These are phyloP conservation scores for Knipowitschia caucasica DNA, from an alignment of 2,797 vertebrate genomes.

Conservation along the genomic window DNA sequence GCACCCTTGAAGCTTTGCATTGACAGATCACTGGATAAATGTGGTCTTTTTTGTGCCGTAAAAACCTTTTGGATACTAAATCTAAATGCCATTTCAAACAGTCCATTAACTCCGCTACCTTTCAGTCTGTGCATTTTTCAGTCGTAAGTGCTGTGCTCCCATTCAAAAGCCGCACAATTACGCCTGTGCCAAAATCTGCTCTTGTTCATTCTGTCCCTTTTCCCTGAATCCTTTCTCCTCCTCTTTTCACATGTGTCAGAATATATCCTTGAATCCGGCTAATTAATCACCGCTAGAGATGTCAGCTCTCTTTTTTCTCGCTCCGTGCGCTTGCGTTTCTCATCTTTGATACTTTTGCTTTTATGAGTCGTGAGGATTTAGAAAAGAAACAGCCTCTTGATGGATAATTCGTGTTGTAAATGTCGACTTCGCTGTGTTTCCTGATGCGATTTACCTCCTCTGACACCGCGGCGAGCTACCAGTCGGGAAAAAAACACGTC, in stretches of 20 bases:
- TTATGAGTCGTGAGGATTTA: constrained; percentile 42
- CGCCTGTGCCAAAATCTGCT: background rate
- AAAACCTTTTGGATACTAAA: background rate
- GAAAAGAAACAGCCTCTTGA: constrained; percentile 31
- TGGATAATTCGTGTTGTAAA: constrained; percentile 50
- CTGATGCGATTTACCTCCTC: constrained; percentile 56
- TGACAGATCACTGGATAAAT: background rate
- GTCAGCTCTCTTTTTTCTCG: constrained; percentile 23
- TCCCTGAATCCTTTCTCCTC: constrained; percentile 15
- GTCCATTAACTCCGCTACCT: background rate
- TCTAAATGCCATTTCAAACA: background rate
- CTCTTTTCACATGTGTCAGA: constrained; percentile 34
- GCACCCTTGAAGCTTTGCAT: background rate
- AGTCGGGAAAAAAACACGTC: constrained; percentile 58
- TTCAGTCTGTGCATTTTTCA: background rate
- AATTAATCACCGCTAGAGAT: constrained; percentile 48
- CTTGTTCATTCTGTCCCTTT: background rate
- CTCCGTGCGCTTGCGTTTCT: constrained; percentile 10
- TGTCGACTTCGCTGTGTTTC: constrained; percentile 47
- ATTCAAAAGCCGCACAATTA: background rate
- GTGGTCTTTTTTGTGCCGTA: background rate
- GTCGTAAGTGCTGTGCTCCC: background rate
- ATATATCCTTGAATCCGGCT: constrained; percentile 40
- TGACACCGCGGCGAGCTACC: constrained; percentile 48
- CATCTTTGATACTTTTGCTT: constrained; percentile 30